Evolutionary conservation across 2,113 vertebrate genomes (phyloP).

Genomic region (Natator depressus): DNA sequence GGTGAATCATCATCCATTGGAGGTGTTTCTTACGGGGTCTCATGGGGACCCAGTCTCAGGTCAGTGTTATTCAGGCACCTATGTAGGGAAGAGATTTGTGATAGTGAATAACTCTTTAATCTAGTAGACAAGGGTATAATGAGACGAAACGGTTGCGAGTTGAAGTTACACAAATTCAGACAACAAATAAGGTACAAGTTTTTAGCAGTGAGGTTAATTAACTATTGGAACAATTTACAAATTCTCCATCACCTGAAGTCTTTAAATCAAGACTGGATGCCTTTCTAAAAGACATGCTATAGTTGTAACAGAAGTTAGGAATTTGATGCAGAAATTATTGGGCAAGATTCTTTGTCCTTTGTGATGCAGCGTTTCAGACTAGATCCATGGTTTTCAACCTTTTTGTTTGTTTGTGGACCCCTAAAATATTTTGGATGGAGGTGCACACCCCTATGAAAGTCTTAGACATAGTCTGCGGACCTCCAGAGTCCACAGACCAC

Average conservation of each 20-base stretch:
- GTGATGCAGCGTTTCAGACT: too few species aligned
- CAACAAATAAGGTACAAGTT: slow-evolving; percentile 9
- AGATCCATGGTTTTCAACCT: background rate
- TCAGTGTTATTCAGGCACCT: background rate
- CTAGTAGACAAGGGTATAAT: background rate
- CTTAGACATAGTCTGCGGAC: background rate
- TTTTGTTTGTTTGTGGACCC: background rate
- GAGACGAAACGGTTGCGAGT: background rate
- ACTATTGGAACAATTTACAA: background rate
- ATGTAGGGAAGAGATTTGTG: background rate
- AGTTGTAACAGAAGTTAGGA: background rate
- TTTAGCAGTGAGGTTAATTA: background rate
- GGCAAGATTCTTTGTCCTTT: too few species aligned
- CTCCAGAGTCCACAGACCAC: background rate
- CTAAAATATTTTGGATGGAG: background rate
- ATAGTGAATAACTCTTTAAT: background rate
- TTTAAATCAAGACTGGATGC: background rate
- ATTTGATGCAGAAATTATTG: background rate
- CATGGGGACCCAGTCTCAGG: background rate
- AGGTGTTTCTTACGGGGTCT: background rate
- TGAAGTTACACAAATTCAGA: slow-evolving; percentile 13
- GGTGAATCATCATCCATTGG: background rate
- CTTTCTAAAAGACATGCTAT: background rate
- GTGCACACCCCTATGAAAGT: background rate
- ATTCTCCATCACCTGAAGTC: background rate